A percentile compares a stretch with the other conserved stretches of the same genome.
phyloP scores from a whole-genome alignment of 2,113 vertebrate genomes.

The Rana temporaria region DNA sequence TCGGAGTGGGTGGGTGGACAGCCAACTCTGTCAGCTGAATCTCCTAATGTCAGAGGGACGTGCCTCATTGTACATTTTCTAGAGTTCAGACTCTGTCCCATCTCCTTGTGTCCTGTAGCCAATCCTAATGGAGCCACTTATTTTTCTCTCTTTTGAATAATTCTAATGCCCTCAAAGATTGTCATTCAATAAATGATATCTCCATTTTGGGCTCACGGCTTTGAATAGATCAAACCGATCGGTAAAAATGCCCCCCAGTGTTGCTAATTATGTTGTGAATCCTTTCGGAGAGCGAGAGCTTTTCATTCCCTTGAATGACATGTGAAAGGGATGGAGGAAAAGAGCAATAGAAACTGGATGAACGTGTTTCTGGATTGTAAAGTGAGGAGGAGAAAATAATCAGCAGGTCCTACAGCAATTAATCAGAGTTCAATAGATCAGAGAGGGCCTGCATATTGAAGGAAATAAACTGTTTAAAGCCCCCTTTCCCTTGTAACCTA shows the following conservation, averaged over 20 bases:
- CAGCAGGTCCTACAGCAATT: neutral
- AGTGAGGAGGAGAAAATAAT: neutral
- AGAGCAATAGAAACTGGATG: neutral
- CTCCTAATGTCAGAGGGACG: no score
- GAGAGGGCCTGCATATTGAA: neutral
- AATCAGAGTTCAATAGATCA: slow-evolving; percentile 38
- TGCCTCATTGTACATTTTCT: no score
- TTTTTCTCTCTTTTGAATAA: no score
- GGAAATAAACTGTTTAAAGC: neutral
- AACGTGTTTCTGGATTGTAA: neutral
- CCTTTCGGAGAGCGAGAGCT: neutral
- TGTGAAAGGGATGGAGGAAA: neutral
- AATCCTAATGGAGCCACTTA: no score
- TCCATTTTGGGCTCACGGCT: neutral
- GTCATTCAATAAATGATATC: neutral
- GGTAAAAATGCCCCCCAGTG: neutral
- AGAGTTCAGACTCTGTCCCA: no score
- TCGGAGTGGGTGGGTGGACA: no score
- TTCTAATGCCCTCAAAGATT: neutral
- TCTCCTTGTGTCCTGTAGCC: no score
- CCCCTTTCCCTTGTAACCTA: no score
- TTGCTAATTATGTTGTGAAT: slow-evolving; percentile 22
- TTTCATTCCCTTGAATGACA: slow-evolving; percentile 14
- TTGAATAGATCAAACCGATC: slow-evolving; percentile 29
- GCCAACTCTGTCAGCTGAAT: no score